A percentile compares a stretch with the other conserved stretches of the same genome.
phyloP scores from a whole-genome alignment of 2,888 invertebrate genomes.

The Tenthredo amoena region DNA sequence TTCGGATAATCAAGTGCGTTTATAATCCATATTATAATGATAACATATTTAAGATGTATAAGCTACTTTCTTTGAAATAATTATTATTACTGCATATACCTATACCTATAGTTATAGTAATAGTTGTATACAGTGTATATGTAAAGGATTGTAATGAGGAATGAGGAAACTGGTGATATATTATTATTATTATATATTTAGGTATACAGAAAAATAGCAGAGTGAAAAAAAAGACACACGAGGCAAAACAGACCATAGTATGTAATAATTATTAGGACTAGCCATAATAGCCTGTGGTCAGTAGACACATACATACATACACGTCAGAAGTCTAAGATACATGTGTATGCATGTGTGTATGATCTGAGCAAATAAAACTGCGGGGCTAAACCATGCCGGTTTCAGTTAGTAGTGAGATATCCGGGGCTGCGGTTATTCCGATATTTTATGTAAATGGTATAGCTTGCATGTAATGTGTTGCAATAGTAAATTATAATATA shows the following conservation, averaged over 20 bases:
- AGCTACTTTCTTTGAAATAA: no score
- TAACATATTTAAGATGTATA: neutral
- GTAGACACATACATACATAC: neutral
- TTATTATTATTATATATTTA: neutral
- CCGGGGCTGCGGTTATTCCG: slow-evolving; percentile 6
- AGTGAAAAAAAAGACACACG: neutral
- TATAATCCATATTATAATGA: neutral
- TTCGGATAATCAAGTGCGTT: neutral
- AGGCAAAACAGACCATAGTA: neutral
- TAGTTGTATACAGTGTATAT: neutral
- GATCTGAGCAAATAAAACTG: slow-evolving; percentile 27
- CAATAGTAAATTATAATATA: neutral
- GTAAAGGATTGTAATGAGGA: neutral
- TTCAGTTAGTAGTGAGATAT: slow-evolving; percentile 38
- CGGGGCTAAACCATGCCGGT: slow-evolving; percentile 5
- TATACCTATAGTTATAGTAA: no score
- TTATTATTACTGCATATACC: no score
- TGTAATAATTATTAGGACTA: neutral
- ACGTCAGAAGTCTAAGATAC: neutral
- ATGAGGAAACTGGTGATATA: neutral
- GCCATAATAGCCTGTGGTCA: neutral
- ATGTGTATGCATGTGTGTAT: neutral
- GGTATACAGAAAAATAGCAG: neutral
- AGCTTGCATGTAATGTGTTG: neutral
- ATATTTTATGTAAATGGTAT: neutral